Percentiles rank a stretch among this genome's conserved stretches.
Evolutionary conservation across 2,113 vertebrate genomes (phyloP).

Genomic region (Phrynosoma blainvillii): DNA sequence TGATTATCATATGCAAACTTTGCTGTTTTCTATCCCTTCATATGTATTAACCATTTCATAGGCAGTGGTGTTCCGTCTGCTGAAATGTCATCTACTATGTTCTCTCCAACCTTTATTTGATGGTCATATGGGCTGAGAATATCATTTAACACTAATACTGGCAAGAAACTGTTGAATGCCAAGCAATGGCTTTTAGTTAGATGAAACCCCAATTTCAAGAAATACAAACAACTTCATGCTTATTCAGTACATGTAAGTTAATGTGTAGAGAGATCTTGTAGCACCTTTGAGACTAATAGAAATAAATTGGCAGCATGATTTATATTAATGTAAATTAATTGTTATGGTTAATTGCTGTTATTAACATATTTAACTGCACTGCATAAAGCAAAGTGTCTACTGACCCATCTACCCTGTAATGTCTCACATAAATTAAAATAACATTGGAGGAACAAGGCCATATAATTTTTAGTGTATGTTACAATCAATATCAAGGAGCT

Average conservation of each 20-base stretch:
- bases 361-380: neutral
- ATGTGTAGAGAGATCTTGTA: neutral
- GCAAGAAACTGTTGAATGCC: neutral
- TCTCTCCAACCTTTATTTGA: slow-evolving; percentile 15
- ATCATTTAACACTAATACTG: slow-evolving; percentile 1
- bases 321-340: neutral
- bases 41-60: slow-evolving; percentile 42
- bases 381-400: neutral
- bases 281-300: too few species aligned
- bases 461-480: neutral
- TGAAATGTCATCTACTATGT: neutral
- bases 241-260: neutral
- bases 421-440: neutral
- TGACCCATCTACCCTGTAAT: slow-evolving; percentile 14
- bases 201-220: neutral
- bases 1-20: slow-evolving; percentile 40
- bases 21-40: slow-evolving; percentile 22
- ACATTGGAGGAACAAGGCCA: neutral
- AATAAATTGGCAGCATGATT: too few species aligned
- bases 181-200: neutral
- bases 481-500: neutral
- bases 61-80: slow-evolving; percentile 40
- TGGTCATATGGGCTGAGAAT: neutral
- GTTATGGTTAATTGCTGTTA: neutral
- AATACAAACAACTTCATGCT: neutral